Evolutionary conservation across 2,113 vertebrate genomes (phyloP).

Genomic region (Orientallactaga bullata): DNA sequence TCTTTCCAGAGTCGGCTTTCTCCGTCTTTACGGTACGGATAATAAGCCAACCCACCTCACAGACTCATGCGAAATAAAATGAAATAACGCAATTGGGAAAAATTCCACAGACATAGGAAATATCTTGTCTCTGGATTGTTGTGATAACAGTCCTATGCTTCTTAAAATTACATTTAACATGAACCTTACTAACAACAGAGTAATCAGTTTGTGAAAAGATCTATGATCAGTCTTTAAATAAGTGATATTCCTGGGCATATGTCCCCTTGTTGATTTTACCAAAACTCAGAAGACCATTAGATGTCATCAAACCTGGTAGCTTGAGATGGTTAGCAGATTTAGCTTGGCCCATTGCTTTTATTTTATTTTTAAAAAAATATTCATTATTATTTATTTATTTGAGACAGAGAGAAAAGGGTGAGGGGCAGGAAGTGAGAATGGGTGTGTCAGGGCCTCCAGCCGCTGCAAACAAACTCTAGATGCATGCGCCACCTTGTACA

Average conservation of each 20-base stretch:
- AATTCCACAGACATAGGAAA: background rate
- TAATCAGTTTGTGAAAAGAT: constrained; percentile 4
- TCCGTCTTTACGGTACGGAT: background rate
- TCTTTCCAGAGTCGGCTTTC: background rate
- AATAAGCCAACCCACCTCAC: background rate
- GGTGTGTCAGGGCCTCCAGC: too few relatives aligned
- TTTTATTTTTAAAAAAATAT: too few relatives aligned
- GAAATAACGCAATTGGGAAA: background rate
- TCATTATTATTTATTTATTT: too few relatives aligned
- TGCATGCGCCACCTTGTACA: too few relatives aligned
- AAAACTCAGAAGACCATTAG: background rate
- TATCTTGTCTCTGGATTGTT: background rate
- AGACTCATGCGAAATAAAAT: constrained; percentile 2
- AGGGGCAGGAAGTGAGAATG: too few relatives aligned
- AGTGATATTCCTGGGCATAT: background rate
- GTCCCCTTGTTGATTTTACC: background rate
- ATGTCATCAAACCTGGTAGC: background rate
- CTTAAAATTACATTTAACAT: background rate
- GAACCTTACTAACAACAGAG: background rate
- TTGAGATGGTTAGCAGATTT: background rate
- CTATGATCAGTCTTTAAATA: background rate
- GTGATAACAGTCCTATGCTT: background rate
- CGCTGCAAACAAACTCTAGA: too few relatives aligned
- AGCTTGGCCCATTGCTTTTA: background rate
- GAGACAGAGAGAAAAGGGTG: too few relatives aligned